Evolutionary conservation across 1,140 invertebrate genomes (phyloP), one percentile per base, ranked within the genome.

Genomic region (Drosophila lini): DNA sequence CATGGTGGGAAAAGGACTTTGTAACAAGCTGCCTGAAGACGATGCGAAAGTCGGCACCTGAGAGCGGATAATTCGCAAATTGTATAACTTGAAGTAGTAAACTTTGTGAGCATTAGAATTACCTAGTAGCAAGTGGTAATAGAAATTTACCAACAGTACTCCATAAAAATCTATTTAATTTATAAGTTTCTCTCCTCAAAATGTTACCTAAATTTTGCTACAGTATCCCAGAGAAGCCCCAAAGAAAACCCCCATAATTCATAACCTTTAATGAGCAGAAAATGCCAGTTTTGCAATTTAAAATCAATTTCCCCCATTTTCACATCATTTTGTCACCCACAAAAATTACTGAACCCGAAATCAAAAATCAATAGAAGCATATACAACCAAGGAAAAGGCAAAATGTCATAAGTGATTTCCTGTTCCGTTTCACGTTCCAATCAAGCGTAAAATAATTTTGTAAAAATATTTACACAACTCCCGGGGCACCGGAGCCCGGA

Each of bases 381-480:
- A 53, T 10, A 50, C 47, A 16, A 19, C 45, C 42, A 65, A 40
- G 57, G 34, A 70, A 53, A 55, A 48, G 64, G 58, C 57, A 78
- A 69, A 88, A 88, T 89, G 84, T 88, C 84, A 88, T 89, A 88
- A 88, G 83, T 88, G 80, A 88, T 88, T 86, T 86, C 82, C 83
- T 65, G 73, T 82, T 62, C 83, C 82, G 83, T 63, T 86, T 79
- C 58, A 65, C 70, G 75, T 65, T 77, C 62, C 76, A 88, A 65
- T 88, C 83, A 83, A 80, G 83, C 83, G 83, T 80, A 48, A 86
- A 86, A 86, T 88, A 83, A 86, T 86, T 86, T 78, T 86, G 73
- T 69, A 62, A 88, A 86, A 86, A 86, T 86, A 86, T 86, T 88
- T 88, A 86, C 84, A 80, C 82, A 85, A 38, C 32, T 64, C 45